Base-by-base conservation (phyloP, 2,888 invertebrate species). In the Lacanobia oleracea region DNA sequence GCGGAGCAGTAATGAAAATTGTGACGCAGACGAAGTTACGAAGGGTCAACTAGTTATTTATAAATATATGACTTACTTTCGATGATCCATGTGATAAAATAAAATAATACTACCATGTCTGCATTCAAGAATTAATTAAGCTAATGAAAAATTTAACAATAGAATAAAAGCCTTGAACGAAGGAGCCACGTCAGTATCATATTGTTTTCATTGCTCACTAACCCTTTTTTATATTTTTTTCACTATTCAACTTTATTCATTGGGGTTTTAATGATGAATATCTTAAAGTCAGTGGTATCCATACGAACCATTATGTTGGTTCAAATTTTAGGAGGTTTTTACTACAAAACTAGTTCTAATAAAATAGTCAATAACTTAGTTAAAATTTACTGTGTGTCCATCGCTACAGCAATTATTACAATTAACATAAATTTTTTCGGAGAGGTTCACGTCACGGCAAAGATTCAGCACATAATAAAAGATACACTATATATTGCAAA, bases 301-400 rank as follows among this genome's bases (percentile, higher is more conserved):
- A 48, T 72, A 14, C 6, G 40, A 74, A 48, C 14, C 2, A 63
- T 74, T 10, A 54, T 72, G 53, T 5, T 7, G 1, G 2, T 63
- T 50, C 54, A 40, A 3, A n/a, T 72, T 3, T 9, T 63, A 27
- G 48, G 7, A 0, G 75, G 72, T n/a, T 50, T 64, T 33, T 72
- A 62, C 21, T 62, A 21, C 48, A 56, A 56, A 8, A 21, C 50
- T 37, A 16, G 56, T n/a, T 56, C 48, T 10, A 62, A 50, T 33
- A 16, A 50, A 62, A 1, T 40, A 48, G 12, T 63, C 18, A 18
- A 37, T 33, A 0, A 21, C 5, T 50, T 72, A 27, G 6, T 50
- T 0, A 75, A 10, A 43, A 12, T 18, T 14, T 74, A 72, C 16
- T 72, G 63, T 23, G 7, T 61, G n/a, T 16, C 33, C 27, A 5